Base-by-base conservation (phyloP, 2,113 vertebrate genomes). In the Grus americana region DNA sequence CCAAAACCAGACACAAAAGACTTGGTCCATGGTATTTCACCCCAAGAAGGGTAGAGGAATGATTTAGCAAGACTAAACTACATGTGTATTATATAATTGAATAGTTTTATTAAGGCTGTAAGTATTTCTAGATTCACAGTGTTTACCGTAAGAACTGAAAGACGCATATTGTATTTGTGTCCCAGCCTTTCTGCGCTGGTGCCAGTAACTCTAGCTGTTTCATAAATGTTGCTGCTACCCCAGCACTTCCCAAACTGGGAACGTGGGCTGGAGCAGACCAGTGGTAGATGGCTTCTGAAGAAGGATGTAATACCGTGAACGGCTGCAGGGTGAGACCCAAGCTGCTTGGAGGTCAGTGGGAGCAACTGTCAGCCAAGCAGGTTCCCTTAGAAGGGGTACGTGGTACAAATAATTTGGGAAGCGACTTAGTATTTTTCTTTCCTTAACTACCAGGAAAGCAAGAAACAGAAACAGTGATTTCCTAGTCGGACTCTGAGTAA, bases 1-100 rank as follows among this genome's bases (percentile, higher is more conserved):
- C 18, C 30, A 46, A 63, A 58, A 47, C 23, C 11, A 15, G 24
- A n/a, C 21, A 11, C 9, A 65, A 24, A 63, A 36, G 15, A 9
- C 27, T 65, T 29, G 4, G 26, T 88, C 27, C 5, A 0, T 40
- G 50, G 12, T 47, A 13, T 83, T 79, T 79, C 66, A 44, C 30
- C 50, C 44, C 44, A 47, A 1, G 11, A 20, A 34, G 36, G 54
- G 24, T 6, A 46, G 40, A 67, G 24, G 24, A 42, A 29, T 32
- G 38, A 18, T 30, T 57, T n/a, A 27, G 24, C 42, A 32, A n/a
- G 46, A 11, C 58, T 54, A 5, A 66, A 17, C 21, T 23, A 11
- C 2, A 0, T 2, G 6, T 11, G 5, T 17, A 4, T n/a, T 13
- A 6, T 8, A 0, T 38, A n/a, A 22, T 4, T 20, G 22, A 29